These are phyloP conservation scores for Lerista edwardsae DNA, from an alignment of 2,797 vertebrate species.

Conservation along the genomic window DNA sequence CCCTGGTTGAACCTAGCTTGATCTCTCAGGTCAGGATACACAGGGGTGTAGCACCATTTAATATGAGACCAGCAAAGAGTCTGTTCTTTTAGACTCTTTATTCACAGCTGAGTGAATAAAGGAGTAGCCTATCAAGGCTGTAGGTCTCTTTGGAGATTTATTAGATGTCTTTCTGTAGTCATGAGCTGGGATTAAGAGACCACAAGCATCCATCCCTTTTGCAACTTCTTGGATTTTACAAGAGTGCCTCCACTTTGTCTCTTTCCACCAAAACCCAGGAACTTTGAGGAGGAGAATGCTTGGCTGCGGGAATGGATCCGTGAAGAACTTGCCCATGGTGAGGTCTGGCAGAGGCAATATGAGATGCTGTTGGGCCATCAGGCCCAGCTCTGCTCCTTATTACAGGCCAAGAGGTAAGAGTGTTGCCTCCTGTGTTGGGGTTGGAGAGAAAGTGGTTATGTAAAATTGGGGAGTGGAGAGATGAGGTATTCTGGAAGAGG, in stretches of 20 bases:
- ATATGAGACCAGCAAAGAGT: too few species aligned
- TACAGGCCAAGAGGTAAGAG: conserved; percentile 30
- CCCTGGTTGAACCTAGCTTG: too few species aligned
- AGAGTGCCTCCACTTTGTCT: not conserved
- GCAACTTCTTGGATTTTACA: not conserved
- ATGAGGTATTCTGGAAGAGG: not conserved
- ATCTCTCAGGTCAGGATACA: too few species aligned
- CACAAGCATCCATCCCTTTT: not conserved
- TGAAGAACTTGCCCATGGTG: conserved; percentile 24
- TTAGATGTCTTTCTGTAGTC: not conserved
- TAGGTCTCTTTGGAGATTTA: not conserved
- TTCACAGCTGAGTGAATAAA: too few species aligned
- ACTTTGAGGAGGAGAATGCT: conserved; percentile 15
- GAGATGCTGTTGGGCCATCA: conserved; percentile 1
- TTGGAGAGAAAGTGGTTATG: not conserved
- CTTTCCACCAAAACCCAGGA: not conserved
- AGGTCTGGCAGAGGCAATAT: conserved; percentile 26
- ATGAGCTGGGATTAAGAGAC: not conserved
- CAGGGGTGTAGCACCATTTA: too few species aligned
- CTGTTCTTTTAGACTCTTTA: too few species aligned
- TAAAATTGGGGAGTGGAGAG: not conserved
- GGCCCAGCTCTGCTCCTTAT: not conserved
- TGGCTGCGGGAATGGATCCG: conserved; percentile 20
- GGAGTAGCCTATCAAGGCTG: too few species aligned
- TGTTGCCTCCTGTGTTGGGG: not conserved